Conservation (phyloP, 2,113 vertebrate genomes). For the Rousettus leschenaultii region DNA sequence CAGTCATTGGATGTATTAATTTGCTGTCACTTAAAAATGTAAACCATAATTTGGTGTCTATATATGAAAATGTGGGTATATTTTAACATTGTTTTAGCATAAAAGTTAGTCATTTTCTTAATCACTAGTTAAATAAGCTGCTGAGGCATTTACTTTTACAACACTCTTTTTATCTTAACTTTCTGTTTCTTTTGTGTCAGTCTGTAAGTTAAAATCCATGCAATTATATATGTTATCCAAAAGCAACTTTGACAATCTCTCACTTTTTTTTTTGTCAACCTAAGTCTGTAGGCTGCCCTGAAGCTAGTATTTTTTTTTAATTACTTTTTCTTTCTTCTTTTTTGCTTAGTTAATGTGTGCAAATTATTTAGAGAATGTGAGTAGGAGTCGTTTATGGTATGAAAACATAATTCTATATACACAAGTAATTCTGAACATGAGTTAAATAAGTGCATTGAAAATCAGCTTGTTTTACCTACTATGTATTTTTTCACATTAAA, state of each 20-base stretch:
- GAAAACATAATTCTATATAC: slow-evolving; percentile 61
- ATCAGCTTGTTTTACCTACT: slow-evolving; percentile 41
- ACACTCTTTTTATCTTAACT: not conserved
- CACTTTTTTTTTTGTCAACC: slow-evolving; percentile 42
- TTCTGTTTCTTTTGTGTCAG: not conserved
- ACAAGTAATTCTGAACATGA: slow-evolving; percentile 57
- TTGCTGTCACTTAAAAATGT: not conserved
- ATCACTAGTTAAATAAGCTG: slow-evolving; percentile 10
- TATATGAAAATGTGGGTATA: slow-evolving; percentile 8
- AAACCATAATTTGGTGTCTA: slow-evolving; percentile 22
- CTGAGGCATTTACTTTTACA: not conserved
- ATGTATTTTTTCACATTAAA: slow-evolving; percentile 23
- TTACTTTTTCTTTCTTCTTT: not conserved
- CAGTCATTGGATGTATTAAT: not conserved
- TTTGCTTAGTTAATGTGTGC: slow-evolving; percentile 68
- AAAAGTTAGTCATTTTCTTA: not conserved
- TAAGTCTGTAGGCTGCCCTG: slow-evolving; percentile 62
- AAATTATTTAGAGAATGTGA: slow-evolving; percentile 81
- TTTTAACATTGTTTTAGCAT: slow-evolving; percentile 29
- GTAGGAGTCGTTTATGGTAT: slow-evolving; percentile 77
- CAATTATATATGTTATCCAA: slow-evolving; percentile 53
- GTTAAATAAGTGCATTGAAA: slow-evolving; percentile 65
- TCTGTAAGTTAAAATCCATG: slow-evolving; percentile 43
- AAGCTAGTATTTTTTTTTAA: not conserved
- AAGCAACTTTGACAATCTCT: slow-evolving; percentile 51